These are phyloP conservation scores for Eriosoma lanigerum DNA, from an alignment of 1,140 invertebrate species.

Conservation along the genomic window DNA sequence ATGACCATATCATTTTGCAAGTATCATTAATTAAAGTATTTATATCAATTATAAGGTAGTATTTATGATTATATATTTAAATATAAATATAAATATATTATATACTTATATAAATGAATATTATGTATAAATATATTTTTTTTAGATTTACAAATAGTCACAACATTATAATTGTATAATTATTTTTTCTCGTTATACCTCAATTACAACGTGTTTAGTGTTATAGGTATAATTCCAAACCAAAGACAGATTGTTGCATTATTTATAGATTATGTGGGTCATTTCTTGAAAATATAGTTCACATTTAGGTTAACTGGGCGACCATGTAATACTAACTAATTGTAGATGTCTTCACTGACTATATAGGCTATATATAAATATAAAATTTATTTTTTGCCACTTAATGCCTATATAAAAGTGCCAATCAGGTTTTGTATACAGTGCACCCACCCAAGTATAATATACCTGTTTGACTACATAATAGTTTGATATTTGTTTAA, in stretches of 20 bases:
- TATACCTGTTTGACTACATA: constrained; percentile 1
- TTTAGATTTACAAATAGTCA: no score
- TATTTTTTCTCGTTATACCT: no score
- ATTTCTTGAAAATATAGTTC: not conserved
- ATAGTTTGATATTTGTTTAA: not conserved
- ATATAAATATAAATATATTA: no score
- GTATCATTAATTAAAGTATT: not conserved
- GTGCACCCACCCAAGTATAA: not conserved
- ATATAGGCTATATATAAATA: not conserved
- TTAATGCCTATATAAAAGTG: not conserved
- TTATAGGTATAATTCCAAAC: not conserved
- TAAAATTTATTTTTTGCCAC: not conserved
- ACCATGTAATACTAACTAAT: constrained; percentile 39
- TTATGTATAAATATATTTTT: no score
- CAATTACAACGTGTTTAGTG: no score
- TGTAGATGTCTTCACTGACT: not conserved
- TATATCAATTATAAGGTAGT: not conserved
- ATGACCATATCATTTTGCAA: not conserved
- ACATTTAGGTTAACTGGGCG: constrained; percentile 17
- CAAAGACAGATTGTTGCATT: not conserved
- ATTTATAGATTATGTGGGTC: not conserved
- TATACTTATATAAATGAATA: no score
- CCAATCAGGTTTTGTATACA: constrained; percentile 1
- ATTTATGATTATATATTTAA: no score
- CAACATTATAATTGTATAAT: no score